A percentile compares a stretch with the other conserved stretches of the same genome.
phyloP scores from a whole-genome alignment of 2,888 invertebrate species.

The Nymphalis c-album region DNA sequence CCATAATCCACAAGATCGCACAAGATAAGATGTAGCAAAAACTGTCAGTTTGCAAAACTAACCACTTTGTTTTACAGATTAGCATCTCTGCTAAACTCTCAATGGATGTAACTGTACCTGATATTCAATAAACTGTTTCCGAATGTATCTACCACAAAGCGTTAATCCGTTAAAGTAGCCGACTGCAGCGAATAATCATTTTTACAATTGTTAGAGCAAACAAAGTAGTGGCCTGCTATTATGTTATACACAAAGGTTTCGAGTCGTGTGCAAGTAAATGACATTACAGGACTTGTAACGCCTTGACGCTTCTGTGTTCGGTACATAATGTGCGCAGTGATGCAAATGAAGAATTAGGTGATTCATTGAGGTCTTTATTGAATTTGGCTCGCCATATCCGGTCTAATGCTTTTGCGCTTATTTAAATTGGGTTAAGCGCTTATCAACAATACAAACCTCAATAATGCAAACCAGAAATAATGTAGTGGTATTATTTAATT shows the following conservation, averaged over 20 bases:
- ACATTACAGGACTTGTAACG: slow-evolving; percentile 62
- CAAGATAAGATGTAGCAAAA: slow-evolving; percentile 44
- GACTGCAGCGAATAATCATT: slow-evolving; percentile 57
- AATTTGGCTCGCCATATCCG: slow-evolving; percentile 44
- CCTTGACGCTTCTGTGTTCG: slow-evolving; percentile 63
- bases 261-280: slow-evolving; percentile 53
- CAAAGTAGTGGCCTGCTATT: slow-evolving; percentile 61
- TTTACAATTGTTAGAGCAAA: slow-evolving; percentile 65
- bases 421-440: slow-evolving; percentile 39
- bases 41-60: slow-evolving; percentile 62
- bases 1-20: slow-evolving; percentile 45
- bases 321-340: slow-evolving; percentile 60
- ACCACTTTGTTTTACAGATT: slow-evolving; percentile 75
- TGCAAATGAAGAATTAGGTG: slow-evolving; percentile 62
- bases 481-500: too few relatives aligned
- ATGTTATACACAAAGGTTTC: slow-evolving; percentile 60
- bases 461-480: background rate
- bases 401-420: slow-evolving; percentile 42
- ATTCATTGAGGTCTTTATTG: slow-evolving; percentile 48
- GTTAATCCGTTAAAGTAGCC: slow-evolving; percentile 79
- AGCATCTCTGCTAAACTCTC: slow-evolving; percentile 69
- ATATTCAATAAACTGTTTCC: slow-evolving; percentile 56
- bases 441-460: background rate
- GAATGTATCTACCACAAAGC: slow-evolving; percentile 43
- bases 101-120: slow-evolving; percentile 77